phyloP scores from a whole-genome alignment of 2,797 vertebrate genomes.

The Epinephelus awoara region DNA sequence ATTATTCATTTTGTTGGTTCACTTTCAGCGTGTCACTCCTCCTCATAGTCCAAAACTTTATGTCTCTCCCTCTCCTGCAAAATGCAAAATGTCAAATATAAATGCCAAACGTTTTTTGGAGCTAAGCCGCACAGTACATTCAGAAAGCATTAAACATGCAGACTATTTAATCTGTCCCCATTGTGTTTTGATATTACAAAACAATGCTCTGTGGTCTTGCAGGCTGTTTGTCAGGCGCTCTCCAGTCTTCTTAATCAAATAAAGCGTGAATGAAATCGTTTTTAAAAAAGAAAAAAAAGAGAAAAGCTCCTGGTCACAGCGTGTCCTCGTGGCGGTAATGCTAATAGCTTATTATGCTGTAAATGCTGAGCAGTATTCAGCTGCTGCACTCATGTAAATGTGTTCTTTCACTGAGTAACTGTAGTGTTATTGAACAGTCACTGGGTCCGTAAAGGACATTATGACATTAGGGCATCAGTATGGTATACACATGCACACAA shows the following conservation, averaged over 20 bases:
- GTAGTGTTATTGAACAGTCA: constrained; percentile 62
- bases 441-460: constrained; percentile 61
- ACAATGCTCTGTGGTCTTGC: constrained; percentile 43
- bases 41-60: neutral
- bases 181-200: constrained; percentile 53
- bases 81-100: constrained; percentile 50
- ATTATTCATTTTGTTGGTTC: neutral
- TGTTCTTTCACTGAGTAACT: constrained; percentile 62
- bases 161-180: constrained; percentile 44
- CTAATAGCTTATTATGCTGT: constrained; percentile 73
- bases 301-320: constrained; percentile 44
- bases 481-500: constrained; percentile 9
- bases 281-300: neutral
- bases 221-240: constrained; percentile 46
- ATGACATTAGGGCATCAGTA: constrained; percentile 60
- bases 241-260: constrained; percentile 61
- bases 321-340: constrained; percentile 52
- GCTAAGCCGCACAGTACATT: constrained; percentile 18
- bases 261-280: constrained; percentile 55
- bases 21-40: neutral
- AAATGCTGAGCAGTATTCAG: constrained; percentile 59
- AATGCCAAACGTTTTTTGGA: constrained; percentile 27
- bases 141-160: constrained; percentile 44
- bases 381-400: constrained; percentile 61
- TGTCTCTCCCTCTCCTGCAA: neutral